These are phyloP conservation scores for Montipora foliosa DNA, from an alignment of 64 coral and sea anemone species.

Conservation along the genomic window DNA sequence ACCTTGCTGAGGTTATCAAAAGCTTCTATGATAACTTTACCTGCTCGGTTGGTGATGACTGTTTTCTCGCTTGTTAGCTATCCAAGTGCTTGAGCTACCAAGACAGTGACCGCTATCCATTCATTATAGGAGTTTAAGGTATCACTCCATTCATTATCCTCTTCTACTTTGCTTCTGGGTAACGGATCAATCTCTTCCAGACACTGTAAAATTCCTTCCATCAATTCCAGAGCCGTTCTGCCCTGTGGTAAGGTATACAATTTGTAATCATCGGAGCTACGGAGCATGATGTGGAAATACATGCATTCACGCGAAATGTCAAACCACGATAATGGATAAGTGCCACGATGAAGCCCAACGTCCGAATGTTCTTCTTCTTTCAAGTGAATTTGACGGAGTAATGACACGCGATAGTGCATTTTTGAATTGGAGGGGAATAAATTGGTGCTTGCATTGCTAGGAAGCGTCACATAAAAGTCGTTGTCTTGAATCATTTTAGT, in stretches of 20 bases:
- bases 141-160: not conserved
- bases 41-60: not conserved
- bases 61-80: not conserved
- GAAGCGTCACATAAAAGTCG: too few species aligned
- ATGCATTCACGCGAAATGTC: not conserved
- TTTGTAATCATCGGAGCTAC: not conserved
- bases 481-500: too few species aligned
- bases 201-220: not conserved
- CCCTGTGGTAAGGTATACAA: slow-evolving; percentile 12
- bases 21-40: slow-evolving; percentile 8
- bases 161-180: not conserved
- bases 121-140: not conserved
- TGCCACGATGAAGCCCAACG: not conserved
- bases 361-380: not conserved
- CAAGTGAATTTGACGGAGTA: slow-evolving; percentile 3
- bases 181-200: not conserved
- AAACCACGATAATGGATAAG: slow-evolving; percentile 22
- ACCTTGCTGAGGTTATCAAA: not conserved
- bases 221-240: slow-evolving; percentile 12
- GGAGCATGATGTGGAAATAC: not conserved
- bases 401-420: not conserved
- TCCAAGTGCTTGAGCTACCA: slow-evolving; percentile 10
- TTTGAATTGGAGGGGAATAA: slow-evolving; percentile 19
- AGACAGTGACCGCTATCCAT: not conserved
- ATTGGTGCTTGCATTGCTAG: too few species aligned